Conservation (phyloP, 2,888 invertebrate species). For the Schizaphis graminum region DNA sequence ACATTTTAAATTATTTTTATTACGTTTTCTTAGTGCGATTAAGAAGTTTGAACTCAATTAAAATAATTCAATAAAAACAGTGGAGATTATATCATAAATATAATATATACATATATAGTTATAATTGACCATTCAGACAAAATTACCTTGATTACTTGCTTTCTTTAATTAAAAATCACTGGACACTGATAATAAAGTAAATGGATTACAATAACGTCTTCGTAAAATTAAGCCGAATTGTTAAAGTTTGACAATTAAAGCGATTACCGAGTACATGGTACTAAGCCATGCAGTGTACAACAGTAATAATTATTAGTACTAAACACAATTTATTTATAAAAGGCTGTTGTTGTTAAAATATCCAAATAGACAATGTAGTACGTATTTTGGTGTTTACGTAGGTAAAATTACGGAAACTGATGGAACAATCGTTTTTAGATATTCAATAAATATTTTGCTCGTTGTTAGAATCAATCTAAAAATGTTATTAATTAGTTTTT, state of each 20-base stretch:
- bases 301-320: neutral
- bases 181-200: neutral
- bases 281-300: too few species aligned
- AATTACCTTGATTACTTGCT: neutral
- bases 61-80: neutral
- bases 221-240: neutral
- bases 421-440: neutral
- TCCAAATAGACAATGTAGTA: neutral
- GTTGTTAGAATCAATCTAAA: neutral
- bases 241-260: neutral
- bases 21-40: neutral
- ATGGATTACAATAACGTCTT: slow-evolving; percentile 1
- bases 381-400: neutral
- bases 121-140: neutral
- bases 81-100: neutral
- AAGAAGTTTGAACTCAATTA: slow-evolving; percentile 36
- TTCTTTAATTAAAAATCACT: slow-evolving; percentile 36
- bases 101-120: neutral
- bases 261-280: neutral
- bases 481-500: neutral
- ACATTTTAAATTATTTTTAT: slow-evolving; percentile 13
- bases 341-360: neutral
- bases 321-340: neutral
- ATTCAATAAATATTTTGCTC: neutral
- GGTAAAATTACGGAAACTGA: neutral